Percentiles rank a stretch among this genome's conserved stretches.
phyloP scores from a whole-genome alignment of 1,140 invertebrate species.

The Apolygus lucorum region DNA sequence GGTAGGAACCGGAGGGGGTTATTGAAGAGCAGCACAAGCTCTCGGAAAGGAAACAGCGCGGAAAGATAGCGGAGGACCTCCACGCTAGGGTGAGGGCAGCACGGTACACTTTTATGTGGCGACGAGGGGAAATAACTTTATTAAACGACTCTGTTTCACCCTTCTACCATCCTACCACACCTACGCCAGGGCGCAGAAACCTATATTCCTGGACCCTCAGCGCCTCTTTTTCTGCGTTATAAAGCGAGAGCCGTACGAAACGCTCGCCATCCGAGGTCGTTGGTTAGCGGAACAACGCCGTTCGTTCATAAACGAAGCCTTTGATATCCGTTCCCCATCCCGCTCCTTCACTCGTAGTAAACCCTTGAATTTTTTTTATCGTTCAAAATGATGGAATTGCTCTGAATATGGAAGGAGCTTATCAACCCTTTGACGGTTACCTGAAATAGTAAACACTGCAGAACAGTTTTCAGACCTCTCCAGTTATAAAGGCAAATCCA shows the following conservation, averaged over 20 bases:
- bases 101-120: slow-evolving; percentile 4
- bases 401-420: too few species aligned
- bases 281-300: not conserved
- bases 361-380: too few species aligned
- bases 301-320: not conserved
- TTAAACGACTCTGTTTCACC: not conserved
- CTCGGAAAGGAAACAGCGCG: slow-evolving; percentile 17
- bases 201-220: not conserved
- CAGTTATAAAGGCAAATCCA: too few species aligned
- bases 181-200: too few species aligned
- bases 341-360: too few species aligned
- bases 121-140: slow-evolving; percentile 16
- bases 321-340: too few species aligned
- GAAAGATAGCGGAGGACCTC: slow-evolving; percentile 11
- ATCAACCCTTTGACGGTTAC: too few species aligned
- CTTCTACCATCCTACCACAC: not conserved
- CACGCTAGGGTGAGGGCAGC: not conserved
- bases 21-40: slow-evolving; percentile 10
- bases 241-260: not conserved
- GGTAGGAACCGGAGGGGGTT: not conserved
- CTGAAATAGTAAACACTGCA: too few species aligned
- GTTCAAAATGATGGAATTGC: too few species aligned
- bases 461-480: too few species aligned
- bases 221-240: not conserved
- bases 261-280: not conserved